Evolutionary conservation across 2,113 vertebrate species (phyloP).

Genomic region (Stigmatopora argus): DNA sequence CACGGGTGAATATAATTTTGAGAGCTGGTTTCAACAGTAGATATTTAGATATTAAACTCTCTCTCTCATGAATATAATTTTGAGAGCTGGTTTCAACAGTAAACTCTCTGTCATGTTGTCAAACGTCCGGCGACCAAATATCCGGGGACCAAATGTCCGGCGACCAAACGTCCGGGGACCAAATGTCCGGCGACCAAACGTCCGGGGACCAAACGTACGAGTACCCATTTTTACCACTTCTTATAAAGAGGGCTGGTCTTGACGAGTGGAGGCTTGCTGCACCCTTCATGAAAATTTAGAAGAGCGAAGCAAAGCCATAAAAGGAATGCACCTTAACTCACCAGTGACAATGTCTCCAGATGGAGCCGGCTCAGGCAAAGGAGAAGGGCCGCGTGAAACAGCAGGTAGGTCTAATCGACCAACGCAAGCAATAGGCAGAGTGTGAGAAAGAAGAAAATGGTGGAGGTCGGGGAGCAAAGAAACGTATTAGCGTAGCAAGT

Average conservation of each 20-base stretch:
- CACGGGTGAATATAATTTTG: too few species aligned
- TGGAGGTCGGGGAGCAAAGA: conserved; percentile 51
- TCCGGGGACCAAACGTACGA: too few species aligned
- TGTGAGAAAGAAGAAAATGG: conserved; percentile 63
- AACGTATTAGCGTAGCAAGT: conserved; percentile 60
- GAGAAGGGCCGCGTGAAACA: conserved; percentile 88
- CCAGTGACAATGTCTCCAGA: conserved; percentile 92
- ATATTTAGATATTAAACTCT: too few species aligned
- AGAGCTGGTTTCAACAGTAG: too few species aligned
- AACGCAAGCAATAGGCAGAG: conserved; percentile 67
- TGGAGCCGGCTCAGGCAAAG: conserved; percentile 84
- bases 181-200: too few species aligned
- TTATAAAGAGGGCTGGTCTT: conserved; percentile 25
- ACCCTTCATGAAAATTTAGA: conserved; percentile 30
- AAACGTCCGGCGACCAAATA: too few species aligned
- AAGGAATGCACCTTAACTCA: conserved; percentile 72
- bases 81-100: too few species aligned
- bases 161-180: too few species aligned
- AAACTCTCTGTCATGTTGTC: too few species aligned
- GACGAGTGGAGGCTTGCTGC: conserved; percentile 22
- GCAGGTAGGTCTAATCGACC: conserved; percentile 92
- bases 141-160: too few species aligned
- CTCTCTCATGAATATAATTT: too few species aligned
- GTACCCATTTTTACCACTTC: conserved; percentile 43
- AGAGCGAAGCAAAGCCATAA: conserved; percentile 23